Conservation (phyloP, 2,888 invertebrate species). For the Mesorhabditis spiculigera region DNA sequence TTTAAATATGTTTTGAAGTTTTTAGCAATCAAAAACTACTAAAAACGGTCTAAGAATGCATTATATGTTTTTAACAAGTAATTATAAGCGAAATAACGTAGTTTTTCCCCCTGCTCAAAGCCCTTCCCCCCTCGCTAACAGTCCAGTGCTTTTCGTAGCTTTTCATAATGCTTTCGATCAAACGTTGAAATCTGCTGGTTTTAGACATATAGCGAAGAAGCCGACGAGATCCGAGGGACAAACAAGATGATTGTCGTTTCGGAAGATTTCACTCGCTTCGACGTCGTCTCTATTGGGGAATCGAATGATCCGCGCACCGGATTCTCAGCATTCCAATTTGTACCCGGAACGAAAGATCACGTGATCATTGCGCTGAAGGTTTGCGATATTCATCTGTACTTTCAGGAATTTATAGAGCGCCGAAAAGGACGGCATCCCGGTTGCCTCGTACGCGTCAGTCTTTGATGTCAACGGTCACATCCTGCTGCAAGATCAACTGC, state of each 20-base stretch:
- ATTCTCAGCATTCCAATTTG: conserved; percentile 96
- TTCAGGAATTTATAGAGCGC: conserved; percentile 20
- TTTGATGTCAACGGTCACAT: conserved; percentile 48
- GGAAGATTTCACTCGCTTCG: conserved; percentile 71
- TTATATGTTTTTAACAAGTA: too few species aligned
- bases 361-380: conserved; percentile 25
- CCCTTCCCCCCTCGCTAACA: background rate
- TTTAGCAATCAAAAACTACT: too few species aligned
- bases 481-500: conserved; percentile 40
- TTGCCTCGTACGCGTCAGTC: conserved; percentile 50
- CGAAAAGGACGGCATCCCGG: conserved; percentile 40
- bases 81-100: too few species aligned
- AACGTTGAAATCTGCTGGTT: conserved; percentile 57
- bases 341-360: conserved; percentile 66
- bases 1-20: too few species aligned
- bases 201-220: conserved; percentile 79
- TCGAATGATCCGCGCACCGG: conserved; percentile 72
- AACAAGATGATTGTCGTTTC: conserved; percentile 78
- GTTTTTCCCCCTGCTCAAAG: too few species aligned
- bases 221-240: conserved; percentile 77
- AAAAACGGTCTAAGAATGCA: too few species aligned
- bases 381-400: background rate
- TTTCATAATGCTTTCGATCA: too few species aligned
- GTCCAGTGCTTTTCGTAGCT: background rate
- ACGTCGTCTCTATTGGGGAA: conserved; percentile 61